A percentile compares a stretch with the other conserved stretches of the same genome.
Conservation (phyloP, 2,888 invertebrate genomes). For the Rhagophthalmus giganteus region DNA sequence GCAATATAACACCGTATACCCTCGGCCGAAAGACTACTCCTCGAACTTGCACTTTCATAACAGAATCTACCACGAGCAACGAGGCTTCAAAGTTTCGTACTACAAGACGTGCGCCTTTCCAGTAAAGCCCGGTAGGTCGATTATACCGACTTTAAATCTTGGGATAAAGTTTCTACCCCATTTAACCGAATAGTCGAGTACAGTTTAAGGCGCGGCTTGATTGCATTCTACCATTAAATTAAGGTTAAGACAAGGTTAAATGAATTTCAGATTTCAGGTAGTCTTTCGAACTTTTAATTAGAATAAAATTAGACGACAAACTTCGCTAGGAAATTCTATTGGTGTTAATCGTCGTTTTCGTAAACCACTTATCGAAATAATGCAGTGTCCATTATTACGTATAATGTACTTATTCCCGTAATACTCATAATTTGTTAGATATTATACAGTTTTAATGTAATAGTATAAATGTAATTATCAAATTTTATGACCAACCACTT, state of each 20-base stretch:
- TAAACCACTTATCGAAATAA: slow-evolving; percentile 3
- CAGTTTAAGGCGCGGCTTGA: slow-evolving; percentile 42
- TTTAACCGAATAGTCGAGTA: slow-evolving; percentile 40
- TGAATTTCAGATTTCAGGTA: slow-evolving; percentile 49
- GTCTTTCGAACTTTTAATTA: slow-evolving; percentile 47
- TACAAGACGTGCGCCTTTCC: slow-evolving; percentile 14
- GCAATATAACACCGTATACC: not conserved
- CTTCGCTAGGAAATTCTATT: slow-evolving; percentile 37
- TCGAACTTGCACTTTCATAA: slow-evolving; percentile 7
- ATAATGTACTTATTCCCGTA: not conserved
- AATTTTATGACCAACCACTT: slow-evolving; percentile 8
- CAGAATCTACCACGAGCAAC: slow-evolving; percentile 7
- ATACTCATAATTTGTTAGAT: too few relatives aligned
- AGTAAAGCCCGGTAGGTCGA: slow-evolving; percentile 19
- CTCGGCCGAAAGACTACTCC: not conserved
- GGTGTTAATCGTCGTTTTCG: slow-evolving; percentile 40
- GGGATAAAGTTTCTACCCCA: slow-evolving; percentile 43
- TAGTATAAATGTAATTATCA: not conserved
- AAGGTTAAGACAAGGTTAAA: slow-evolving; percentile 46
- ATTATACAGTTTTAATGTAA: not conserved
- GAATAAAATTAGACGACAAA: slow-evolving; percentile 42
- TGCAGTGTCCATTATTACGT: not conserved
- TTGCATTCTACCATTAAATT: slow-evolving; percentile 47
- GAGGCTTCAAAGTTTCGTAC: slow-evolving; percentile 13
- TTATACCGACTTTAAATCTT: slow-evolving; percentile 41